Evolutionary conservation across 2,888 invertebrate genomes (phyloP), one percentile per base, ranked within the genome.

Genomic region (Zaprionus lineosus): DNA sequence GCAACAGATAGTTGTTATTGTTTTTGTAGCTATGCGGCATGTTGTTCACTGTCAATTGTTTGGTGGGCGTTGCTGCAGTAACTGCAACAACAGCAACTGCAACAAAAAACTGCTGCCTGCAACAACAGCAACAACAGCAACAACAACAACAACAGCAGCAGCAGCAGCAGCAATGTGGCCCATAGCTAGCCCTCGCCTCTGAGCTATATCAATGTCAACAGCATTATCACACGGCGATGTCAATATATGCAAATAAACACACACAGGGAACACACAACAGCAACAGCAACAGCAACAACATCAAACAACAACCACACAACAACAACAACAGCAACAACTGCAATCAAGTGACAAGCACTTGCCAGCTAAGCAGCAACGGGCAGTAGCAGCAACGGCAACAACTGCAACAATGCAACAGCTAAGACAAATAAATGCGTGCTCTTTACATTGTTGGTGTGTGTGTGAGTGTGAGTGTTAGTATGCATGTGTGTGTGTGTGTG

Each of bases 191-290:
- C 43, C 53, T 75, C 51, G 84, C 53, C 52, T 62, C 51, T 53
- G 47, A 84, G 82, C 82, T 86, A 86, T 78, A 78, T 78, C 78
- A 78, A 86, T 78, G 78, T 86, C 79, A 84, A 86, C 85, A 84
- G 83, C 71, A 84, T 84, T 87, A 84, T 84, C 87, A 86, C 84
- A 86, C 77, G 56, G 50, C 65, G 72, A 65, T 85, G 84, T 86
- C 87, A 84, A 84, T 86, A 84, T 87, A 84, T 85, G 87, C 84
- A 87, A 87, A 87, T 87, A 63, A 15, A 57, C 36, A 63, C 51
- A 46, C 34, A 51, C 50, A 43, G 36, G 21, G n/a, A n/a, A 21
- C 24, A 51, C 36, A 44, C 48, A 66, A 52, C 74, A 46, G n/a
- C 52, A 37, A 46, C 52, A 53, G 19, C 39, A 48, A 36, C 65